phyloP scores from a whole-genome alignment of 2,113 vertebrate species.

The Rhabdornis inornatus region DNA sequence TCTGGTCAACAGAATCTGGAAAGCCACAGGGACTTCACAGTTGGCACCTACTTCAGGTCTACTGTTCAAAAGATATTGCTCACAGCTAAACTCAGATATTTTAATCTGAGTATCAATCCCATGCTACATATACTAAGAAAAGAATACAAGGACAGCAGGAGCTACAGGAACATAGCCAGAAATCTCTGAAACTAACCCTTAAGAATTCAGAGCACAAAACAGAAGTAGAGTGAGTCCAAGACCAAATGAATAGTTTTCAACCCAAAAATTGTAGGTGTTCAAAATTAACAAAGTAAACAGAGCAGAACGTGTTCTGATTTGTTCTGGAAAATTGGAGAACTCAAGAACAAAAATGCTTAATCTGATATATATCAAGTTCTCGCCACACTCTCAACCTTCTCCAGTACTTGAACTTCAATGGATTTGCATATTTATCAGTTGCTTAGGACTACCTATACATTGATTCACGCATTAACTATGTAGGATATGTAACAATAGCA shows the following conservation, averaged over 20 bases:
- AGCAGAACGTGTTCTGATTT: rapidly evolving
- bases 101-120: neutral
- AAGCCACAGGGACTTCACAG: neutral
- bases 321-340: neutral
- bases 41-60: neutral
- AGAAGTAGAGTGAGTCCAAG: neutral
- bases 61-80: neutral
- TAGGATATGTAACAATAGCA: neutral
- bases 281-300: neutral
- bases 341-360: neutral
- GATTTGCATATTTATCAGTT: neutral
- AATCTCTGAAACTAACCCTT: neutral
- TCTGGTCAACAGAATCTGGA: neutral
- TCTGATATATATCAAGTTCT: neutral
- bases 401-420: neutral
- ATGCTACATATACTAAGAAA: neutral
- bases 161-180: neutral
- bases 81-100: neutral
- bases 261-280: rapidly evolving
- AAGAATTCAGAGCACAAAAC: neutral
- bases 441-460: neutral
- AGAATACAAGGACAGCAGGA: neutral
- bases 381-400: neutral
- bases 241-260: neutral
- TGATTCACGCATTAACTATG: slow-evolving; percentile 40